Percentiles rank a stretch among this genome's conserved stretches.
Evolutionary conservation across 2,888 invertebrate genomes (phyloP).

Genomic region (Sinodicranocentrus sp.): DNA sequence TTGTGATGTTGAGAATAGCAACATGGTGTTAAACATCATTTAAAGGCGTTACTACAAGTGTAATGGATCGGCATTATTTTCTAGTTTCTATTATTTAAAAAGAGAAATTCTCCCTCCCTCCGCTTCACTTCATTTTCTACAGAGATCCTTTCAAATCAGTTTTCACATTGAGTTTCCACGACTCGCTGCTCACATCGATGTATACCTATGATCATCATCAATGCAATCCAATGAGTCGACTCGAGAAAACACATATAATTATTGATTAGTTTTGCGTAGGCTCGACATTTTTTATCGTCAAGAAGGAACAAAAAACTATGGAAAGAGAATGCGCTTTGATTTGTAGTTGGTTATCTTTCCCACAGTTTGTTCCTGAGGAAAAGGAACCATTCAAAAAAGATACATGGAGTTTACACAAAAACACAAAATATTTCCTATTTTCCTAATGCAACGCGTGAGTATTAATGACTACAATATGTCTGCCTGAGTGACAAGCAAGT

Average conservation of each 20-base stretch:
- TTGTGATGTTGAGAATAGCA: slow-evolving; percentile 19
- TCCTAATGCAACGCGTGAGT: neutral
- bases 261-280: neutral
- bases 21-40: slow-evolving; percentile 1
- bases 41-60: neutral
- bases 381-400: neutral
- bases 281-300: neutral
- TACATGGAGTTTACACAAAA: too few species aligned
- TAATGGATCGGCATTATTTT: too few species aligned
- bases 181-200: too few species aligned
- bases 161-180: too few species aligned
- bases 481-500: too few species aligned
- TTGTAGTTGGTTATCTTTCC: slow-evolving; percentile 4
- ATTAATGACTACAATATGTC: neutral
- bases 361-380: neutral
- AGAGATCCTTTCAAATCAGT: neutral
- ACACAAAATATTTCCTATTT: too few species aligned
- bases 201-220: too few species aligned
- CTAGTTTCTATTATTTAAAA: neutral
- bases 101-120: neutral
- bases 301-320: neutral
- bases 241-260: slow-evolving; percentile 9
- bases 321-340: neutral
- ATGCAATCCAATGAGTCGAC: too few species aligned
- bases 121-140: neutral